A percentile compares a stretch with the other conserved stretches of the same genome.
phyloP scores from a whole-genome alignment of 2,888 invertebrate genomes.

The Mythimna albipuncta region DNA sequence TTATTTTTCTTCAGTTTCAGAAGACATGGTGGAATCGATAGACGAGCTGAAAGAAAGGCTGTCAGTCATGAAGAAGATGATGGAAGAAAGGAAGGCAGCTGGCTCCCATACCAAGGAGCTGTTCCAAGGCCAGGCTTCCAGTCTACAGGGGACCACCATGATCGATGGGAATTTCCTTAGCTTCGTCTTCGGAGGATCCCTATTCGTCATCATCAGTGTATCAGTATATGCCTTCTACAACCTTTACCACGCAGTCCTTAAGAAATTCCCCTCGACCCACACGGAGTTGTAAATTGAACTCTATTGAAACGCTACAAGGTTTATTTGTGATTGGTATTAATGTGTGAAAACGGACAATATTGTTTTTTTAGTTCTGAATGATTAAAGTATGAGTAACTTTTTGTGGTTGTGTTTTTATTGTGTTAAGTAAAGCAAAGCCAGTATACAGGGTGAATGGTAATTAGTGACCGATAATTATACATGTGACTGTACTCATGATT shows the following conservation, averaged over 20 bases:
- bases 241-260: slow-evolving; percentile 92
- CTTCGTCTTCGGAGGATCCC: slow-evolving; percentile 95
- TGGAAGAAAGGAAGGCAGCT: slow-evolving; percentile 93
- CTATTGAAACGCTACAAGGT: slow-evolving; percentile 51
- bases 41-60: slow-evolving; percentile 95
- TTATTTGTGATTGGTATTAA: slow-evolving; percentile 53
- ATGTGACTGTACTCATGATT: no score
- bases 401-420: slow-evolving; percentile 46
- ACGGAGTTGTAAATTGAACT: slow-evolving; percentile 93
- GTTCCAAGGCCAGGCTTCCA: slow-evolving; percentile 86
- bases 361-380: slow-evolving; percentile 52
- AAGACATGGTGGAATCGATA: slow-evolving; percentile 92
- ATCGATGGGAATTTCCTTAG: slow-evolving; percentile 96
- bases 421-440: no score
- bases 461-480: no score
- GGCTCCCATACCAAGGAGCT: slow-evolving; percentile 87
- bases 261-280: slow-evolving; percentile 95
- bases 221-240: slow-evolving; percentile 97
- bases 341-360: slow-evolving; percentile 59
- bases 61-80: slow-evolving; percentile 95
- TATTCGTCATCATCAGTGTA: slow-evolving; percentile 94
- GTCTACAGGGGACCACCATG: slow-evolving; percentile 91
- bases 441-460: no score
- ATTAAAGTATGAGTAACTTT: slow-evolving; percentile 60
- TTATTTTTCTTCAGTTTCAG: slow-evolving; percentile 75